Conservation (phyloP, 2,113 vertebrate genomes). For the Melanerpes aurifrons region DNA sequence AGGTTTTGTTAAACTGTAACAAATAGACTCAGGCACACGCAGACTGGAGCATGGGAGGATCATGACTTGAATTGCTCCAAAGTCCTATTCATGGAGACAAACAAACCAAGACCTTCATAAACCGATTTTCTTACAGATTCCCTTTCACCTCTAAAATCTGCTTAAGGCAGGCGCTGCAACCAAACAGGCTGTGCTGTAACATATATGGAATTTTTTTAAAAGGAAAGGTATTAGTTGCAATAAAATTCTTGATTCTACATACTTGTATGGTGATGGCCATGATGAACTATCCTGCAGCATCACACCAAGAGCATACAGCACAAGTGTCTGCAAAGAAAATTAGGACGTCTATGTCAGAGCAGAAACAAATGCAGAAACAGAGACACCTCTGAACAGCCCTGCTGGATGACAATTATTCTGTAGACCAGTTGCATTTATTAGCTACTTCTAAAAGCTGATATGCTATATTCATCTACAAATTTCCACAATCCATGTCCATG, state of each 20-base stretch:
- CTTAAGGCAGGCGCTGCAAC: neutral
- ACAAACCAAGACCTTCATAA: neutral
- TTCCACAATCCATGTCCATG: neutral
- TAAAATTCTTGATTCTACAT: constrained; percentile 20
- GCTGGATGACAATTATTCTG: neutral
- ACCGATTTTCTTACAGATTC: neutral
- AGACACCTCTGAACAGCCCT: neutral
- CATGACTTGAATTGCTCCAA: neutral
- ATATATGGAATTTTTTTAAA: neutral
- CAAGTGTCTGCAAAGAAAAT: constrained; percentile 85
- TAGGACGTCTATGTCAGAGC: neutral
- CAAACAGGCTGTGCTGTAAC: neutral
- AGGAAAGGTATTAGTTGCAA: neutral
- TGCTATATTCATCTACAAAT: neutral
- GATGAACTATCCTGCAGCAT: constrained; percentile 89
- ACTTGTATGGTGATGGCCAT: constrained; percentile 91
- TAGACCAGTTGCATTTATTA: neutral
- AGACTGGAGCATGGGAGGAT: neutral
- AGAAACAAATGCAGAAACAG: neutral
- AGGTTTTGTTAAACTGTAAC: neutral
- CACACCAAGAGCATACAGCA: constrained; percentile 94
- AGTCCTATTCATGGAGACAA: neutral
- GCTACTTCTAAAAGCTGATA: neutral
- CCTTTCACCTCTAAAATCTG: constrained; percentile 9
- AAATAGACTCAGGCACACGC: neutral